These are phyloP conservation scores for Myotis findleyi DNA, from an alignment of 2,797 vertebrate genomes.

Conservation along the genomic window DNA sequence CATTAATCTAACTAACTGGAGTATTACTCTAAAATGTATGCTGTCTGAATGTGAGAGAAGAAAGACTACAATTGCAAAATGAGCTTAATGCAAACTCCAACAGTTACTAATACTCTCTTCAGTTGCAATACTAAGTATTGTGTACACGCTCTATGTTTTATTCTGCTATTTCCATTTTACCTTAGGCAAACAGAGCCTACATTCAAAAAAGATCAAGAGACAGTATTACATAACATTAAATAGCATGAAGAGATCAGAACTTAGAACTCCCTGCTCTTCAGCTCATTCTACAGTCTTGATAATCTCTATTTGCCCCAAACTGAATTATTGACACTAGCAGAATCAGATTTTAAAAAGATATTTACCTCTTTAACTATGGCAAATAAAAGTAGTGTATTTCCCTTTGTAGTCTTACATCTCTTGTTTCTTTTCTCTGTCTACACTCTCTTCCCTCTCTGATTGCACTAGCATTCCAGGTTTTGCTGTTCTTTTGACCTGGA, in stretches of 20 bases:
- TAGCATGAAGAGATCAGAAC: background rate
- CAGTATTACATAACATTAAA: background rate
- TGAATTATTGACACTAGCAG: background rate
- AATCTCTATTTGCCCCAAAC: background rate
- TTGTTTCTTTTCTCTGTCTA: background rate
- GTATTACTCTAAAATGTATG: slow-evolving; percentile 46
- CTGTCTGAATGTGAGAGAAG: background rate
- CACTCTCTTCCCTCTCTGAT: background rate
- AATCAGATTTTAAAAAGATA: background rate
- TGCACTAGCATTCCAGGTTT: background rate
- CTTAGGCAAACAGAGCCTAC: background rate
- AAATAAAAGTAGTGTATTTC: background rate
- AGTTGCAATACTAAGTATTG: background rate
- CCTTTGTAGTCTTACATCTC: background rate
- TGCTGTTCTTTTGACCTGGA: background rate
- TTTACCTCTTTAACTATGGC: background rate
- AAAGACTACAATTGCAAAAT: slow-evolving; percentile 19
- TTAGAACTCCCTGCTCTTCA: background rate
- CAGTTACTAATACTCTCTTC: background rate
- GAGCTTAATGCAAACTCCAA: background rate
- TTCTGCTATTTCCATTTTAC: slow-evolving; percentile 7
- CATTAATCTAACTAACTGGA: slow-evolving; percentile 53
- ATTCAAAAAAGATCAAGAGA: background rate
- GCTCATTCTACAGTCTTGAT: background rate
- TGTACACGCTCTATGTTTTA: background rate